Base-by-base conservation (phyloP, 1,140 invertebrate genomes). In the Platyscapa corneri region DNA sequence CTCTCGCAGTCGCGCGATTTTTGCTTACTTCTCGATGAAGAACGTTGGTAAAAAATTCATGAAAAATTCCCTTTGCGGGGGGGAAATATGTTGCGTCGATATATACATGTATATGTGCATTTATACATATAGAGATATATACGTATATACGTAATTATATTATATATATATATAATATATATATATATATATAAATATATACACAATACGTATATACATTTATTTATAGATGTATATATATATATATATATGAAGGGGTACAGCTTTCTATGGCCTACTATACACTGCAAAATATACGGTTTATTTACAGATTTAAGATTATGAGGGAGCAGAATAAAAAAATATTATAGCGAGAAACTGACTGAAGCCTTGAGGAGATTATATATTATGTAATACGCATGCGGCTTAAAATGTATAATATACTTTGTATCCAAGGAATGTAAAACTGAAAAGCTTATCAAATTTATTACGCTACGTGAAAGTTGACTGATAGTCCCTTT, bases 331-430 rank as follows among this genome's bases (percentile, higher is more conserved):
- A 70, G 32, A 70, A 70, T 34, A 37, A 37, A 70, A 53, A 32
- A 27, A 56, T 18, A 6, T 60, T 56, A 27, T 18, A 78, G n/a
- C 30, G 32, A 78, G 8, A 78, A 78, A 78, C 32, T 60, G 76
- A 78, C 49, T 64, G 7, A 78, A 78, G 76, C n/a, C 46, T 75
- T 34, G 42, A 34, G 75, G 30, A 34, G 46, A 32, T 56, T 78
- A 60, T 60, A 18, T 60, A 78, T 78, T 81, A 82, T 23, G 46
- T 37, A 34, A 65, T 81, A 81, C 67, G 32, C 80, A 82, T 82
- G 80, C 80, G 70, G 37, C 30, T 39, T 42, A 74, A 74, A 42
- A 74, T 14, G 18, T 74, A 70, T 70, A 70, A 70, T 70, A 70
- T 70, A 70, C 32, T 70, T 70, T 70, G 34, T 70, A 74, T 42